Evolutionary conservation across 2,113 vertebrate genomes (phyloP).

Genomic region (Rhinichthys klamathensis): DNA sequence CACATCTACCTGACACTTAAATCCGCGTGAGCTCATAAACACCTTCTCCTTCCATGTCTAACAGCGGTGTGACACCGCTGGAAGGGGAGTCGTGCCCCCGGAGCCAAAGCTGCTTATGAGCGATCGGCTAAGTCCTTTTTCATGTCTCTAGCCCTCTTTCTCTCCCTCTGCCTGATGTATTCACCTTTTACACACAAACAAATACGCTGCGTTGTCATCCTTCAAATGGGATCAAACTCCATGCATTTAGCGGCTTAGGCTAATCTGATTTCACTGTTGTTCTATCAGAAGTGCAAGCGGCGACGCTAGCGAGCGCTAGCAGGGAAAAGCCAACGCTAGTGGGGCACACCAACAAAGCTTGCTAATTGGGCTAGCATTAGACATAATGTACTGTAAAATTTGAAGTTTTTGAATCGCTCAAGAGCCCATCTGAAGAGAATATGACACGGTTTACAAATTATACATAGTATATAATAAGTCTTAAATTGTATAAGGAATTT

Average conservation of each 20-base stretch:
- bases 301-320: slow-evolving; percentile 49
- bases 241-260: slow-evolving; percentile 69
- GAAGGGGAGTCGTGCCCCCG: slow-evolving; percentile 59
- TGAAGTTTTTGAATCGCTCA: not conserved
- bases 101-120: slow-evolving; percentile 64
- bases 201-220: slow-evolving; percentile 67
- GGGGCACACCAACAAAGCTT: slow-evolving; percentile 30
- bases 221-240: slow-evolving; percentile 72
- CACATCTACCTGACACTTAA: slow-evolving; percentile 2
- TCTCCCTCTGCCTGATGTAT: slow-evolving; percentile 42
- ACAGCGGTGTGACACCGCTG: slow-evolving; percentile 49
- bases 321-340: slow-evolving; percentile 57
- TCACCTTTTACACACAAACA: slow-evolving; percentile 68
- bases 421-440: not conserved
- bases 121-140: slow-evolving; percentile 63
- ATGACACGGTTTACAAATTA: not conserved
- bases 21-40: not conserved
- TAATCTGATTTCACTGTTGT: slow-evolving; percentile 74
- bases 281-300: slow-evolving; percentile 65
- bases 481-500: not conserved
- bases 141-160: slow-evolving; percentile 46
- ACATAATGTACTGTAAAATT: not conserved
- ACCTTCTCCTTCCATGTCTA: slow-evolving; percentile 8
- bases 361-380: slow-evolving; percentile 43
- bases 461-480: not conserved